These are phyloP conservation scores for Caenorhabditis drosophilae DNA, from an alignment of 2,888 invertebrate genomes.

Conservation along the genomic window DNA sequence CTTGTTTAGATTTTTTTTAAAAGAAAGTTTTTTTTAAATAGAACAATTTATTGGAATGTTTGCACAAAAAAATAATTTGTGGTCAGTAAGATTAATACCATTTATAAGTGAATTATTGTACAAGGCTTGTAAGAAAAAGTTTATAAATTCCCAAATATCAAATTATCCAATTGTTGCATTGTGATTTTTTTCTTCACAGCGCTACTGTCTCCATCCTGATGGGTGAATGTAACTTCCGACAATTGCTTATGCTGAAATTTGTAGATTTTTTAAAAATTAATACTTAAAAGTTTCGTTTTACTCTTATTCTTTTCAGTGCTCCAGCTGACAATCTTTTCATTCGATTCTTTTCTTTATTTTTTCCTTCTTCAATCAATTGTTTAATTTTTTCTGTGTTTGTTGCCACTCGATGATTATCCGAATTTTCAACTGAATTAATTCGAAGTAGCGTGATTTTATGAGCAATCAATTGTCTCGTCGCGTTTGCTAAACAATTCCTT, in stretches of 20 bases:
- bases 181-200: conserved; percentile 47
- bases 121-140: too few species aligned
- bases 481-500: conserved; percentile 74
- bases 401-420: not conserved
- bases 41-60: too few species aligned
- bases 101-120: too few species aligned
- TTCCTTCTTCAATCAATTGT: conserved; percentile 15
- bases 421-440: conserved; percentile 11
- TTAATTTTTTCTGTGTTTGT: conserved; percentile 33
- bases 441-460: conserved; percentile 54
- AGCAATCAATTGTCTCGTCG: conserved; percentile 81
- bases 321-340: conserved; percentile 26
- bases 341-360: conserved; percentile 6
- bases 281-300: not conserved
- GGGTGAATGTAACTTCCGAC: conserved; percentile 14
- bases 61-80: too few species aligned
- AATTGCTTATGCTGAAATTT: conserved; percentile 11
- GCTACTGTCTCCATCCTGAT: conserved; percentile 32
- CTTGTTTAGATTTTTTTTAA: too few species aligned
- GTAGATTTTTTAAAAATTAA: not conserved
- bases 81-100: too few species aligned
- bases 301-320: conserved; percentile 11
- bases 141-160: conserved; percentile 22
- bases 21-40: too few species aligned
- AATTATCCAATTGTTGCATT: conserved; percentile 18